These are phyloP conservation scores for Leptopterna dolabrata DNA, from an alignment of 2,888 invertebrate species.

Conservation along the genomic window DNA sequence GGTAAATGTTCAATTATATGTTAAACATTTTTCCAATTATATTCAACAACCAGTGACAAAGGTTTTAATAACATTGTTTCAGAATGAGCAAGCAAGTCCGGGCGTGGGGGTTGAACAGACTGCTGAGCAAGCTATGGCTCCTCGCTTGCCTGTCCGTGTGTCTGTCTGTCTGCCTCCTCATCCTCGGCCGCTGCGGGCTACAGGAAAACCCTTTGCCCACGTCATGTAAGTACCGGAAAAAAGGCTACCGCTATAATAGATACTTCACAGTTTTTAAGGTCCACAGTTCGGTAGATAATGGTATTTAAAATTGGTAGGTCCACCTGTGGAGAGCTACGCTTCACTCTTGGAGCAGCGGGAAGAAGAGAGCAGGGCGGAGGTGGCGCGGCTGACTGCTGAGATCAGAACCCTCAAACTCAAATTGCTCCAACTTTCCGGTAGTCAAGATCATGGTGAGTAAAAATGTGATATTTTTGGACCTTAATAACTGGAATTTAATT, in stretches of 20 bases:
- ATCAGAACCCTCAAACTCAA: conserved; percentile 73
- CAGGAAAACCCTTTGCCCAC: conserved; percentile 58
- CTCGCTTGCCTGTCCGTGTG: conserved; percentile 71
- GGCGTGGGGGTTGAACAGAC: conserved; percentile 66
- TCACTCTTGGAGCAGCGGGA: conserved; percentile 71
- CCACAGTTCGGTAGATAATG: too few species aligned
- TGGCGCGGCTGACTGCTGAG: conserved; percentile 74
- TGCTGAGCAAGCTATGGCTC: conserved; percentile 71
- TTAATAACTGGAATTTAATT: too few species aligned
- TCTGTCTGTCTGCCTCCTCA: conserved; percentile 68
- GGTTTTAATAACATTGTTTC: neutral
- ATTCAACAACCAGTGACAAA: too few species aligned
- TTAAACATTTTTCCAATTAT: too few species aligned
- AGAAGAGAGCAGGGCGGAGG: conserved; percentile 73
- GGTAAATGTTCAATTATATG: too few species aligned
- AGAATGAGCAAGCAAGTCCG: conserved; percentile 58
- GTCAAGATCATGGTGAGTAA: conserved; percentile 54
- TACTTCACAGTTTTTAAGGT: too few species aligned
- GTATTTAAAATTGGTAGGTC: too few species aligned
- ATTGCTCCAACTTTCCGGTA: conserved; percentile 69
- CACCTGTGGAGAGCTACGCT: conserved; percentile 66
- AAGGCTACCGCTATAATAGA: too few species aligned
- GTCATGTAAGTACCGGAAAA: conserved; percentile 17
- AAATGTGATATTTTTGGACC: too few species aligned
- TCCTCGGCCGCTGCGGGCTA: conserved; percentile 71